Evolutionary conservation across 2,113 vertebrate species (phyloP).

Genomic region (Vombatus ursinus): DNA sequence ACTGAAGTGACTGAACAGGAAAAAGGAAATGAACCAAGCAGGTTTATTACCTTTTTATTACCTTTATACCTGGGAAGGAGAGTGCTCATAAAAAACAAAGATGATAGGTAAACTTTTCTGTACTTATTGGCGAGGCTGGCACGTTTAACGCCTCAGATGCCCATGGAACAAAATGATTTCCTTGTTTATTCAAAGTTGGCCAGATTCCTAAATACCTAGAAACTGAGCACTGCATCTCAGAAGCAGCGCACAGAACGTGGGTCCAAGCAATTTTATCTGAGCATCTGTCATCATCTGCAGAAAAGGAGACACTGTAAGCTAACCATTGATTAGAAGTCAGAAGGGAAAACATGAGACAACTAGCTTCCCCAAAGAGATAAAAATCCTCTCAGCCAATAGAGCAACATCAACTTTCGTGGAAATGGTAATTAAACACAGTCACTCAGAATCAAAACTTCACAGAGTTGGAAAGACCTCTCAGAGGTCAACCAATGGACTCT

Average conservation of each 20-base stretch:
- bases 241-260: slow-evolving; percentile 46
- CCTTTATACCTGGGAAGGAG: background rate
- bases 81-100: slow-evolving; percentile 38
- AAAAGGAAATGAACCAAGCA: slow-evolving; percentile 60
- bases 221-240: slow-evolving; percentile 36
- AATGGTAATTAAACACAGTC: background rate
- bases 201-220: slow-evolving; percentile 20
- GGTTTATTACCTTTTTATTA: slow-evolving; percentile 35
- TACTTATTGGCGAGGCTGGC: slow-evolving; percentile 15
- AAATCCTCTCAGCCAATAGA: slow-evolving; percentile 45
- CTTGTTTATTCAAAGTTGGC: slow-evolving; percentile 26
- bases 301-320: slow-evolving; percentile 61
- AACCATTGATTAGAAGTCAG: slow-evolving; percentile 59
- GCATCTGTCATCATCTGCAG: slow-evolving; percentile 30
- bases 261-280: slow-evolving; percentile 60
- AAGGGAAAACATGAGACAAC: slow-evolving; percentile 50
- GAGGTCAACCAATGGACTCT: no score
- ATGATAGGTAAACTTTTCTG: background rate
- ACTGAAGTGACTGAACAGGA: slow-evolving; percentile 43
- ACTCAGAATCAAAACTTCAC: background rate
- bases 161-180: slow-evolving; percentile 22
- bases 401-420: background rate
- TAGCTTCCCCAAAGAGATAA: slow-evolving; percentile 46
- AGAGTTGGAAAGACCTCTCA: background rate
- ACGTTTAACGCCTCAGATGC: slow-evolving; percentile 12